Evolutionary conservation across 2,797 vertebrate genomes (phyloP).

Genomic region (Tarsius wallacei): DNA sequence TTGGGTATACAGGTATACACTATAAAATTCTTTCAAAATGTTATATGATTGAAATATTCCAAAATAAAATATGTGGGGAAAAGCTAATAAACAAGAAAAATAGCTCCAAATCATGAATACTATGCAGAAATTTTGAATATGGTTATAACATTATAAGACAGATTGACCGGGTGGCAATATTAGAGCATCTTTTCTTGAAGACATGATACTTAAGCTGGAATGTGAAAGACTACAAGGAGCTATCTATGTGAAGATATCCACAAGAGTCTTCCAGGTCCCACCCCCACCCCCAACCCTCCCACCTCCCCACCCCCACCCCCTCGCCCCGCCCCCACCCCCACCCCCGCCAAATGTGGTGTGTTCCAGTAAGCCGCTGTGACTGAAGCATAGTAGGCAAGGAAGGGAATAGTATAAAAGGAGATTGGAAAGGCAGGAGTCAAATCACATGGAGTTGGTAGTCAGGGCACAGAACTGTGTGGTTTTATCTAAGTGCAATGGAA

Average conservation of each 20-base stretch:
- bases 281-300: no score
- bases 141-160: neutral
- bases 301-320: neutral
- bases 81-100: neutral
- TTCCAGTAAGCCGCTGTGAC: slow-evolving; percentile 4
- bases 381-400: neutral
- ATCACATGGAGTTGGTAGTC: neutral
- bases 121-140: neutral
- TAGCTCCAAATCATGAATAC: neutral
- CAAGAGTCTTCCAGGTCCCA: neutral
- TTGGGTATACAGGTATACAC: neutral
- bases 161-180: neutral
- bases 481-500: neutral
- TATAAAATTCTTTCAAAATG: slow-evolving; percentile 39
- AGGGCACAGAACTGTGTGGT: neutral
- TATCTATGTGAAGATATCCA: neutral
- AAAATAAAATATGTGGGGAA: neutral
- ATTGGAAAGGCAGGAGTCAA: neutral
- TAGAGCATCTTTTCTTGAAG: neutral
- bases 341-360: neutral
- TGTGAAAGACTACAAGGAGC: neutral
- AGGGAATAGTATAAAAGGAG: neutral
- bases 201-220: neutral
- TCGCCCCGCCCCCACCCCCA: neutral
- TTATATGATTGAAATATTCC: neutral